Percentiles rank a stretch among this genome's conserved stretches.
Evolutionary conservation across 2,888 invertebrate species (phyloP).

Genomic region (Pseudococcus jackbeardsleyi): DNA sequence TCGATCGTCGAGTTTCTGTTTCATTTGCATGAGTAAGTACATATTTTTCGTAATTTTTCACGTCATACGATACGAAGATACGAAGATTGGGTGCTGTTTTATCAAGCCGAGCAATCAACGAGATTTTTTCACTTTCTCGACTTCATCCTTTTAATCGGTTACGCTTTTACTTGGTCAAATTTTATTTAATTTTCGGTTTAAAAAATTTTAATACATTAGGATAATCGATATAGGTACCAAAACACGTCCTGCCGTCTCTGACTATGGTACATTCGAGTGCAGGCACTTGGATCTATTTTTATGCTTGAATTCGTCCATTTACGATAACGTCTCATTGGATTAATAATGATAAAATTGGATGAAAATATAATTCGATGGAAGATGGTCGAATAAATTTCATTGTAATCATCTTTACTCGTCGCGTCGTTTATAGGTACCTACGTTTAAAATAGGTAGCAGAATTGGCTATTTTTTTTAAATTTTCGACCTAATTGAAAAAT

Average conservation of each 20-base stretch:
- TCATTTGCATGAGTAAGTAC: too few species aligned
- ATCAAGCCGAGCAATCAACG: too few species aligned
- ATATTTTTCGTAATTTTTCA: too few species aligned
- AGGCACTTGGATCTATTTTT: background rate
- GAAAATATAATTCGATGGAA: background rate
- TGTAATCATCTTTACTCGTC: background rate
- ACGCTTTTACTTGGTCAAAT: background rate
- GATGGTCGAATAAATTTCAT: background rate
- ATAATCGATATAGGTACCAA: background rate
- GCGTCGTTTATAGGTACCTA: background rate
- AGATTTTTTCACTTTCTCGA: background rate
- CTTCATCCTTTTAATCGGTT: background rate
- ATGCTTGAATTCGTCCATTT: constrained; percentile 19
- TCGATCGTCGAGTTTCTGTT: too few species aligned
- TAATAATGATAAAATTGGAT: background rate
- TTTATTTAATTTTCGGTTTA: background rate
- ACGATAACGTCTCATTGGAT: background rate
- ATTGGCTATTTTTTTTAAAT: background rate
- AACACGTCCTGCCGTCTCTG: background rate
- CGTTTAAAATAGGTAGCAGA: background rate
- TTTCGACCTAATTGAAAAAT: background rate
- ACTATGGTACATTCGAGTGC: too few species aligned
- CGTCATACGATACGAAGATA: too few species aligned
- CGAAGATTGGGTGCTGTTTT: too few species aligned
- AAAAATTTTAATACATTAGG: background rate